Conservation (phyloP, 2,797 vertebrate genomes). For the Acropternis orthonyx region DNA sequence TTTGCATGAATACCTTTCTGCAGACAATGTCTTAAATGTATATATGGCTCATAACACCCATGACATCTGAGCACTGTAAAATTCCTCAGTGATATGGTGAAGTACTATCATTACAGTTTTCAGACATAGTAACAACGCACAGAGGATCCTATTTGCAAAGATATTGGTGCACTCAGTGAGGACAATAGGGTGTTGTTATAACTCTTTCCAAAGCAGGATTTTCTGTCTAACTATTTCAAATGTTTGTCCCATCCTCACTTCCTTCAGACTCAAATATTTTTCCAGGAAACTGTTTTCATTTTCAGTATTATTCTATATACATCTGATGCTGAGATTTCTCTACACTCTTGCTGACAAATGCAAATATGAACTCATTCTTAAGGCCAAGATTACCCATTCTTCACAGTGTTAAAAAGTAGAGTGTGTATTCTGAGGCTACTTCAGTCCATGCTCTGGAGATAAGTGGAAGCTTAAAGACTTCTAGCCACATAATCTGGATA, state of each 20-base stretch:
- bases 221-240: not conserved
- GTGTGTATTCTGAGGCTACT: not conserved
- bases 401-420: not conserved
- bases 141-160: not conserved
- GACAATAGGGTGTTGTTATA: not conserved
- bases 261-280: not conserved
- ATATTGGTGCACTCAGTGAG: not conserved
- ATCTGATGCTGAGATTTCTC: not conserved
- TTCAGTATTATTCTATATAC: not conserved
- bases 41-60: not conserved
- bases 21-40: not conserved
- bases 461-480: not conserved
- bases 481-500: not conserved
- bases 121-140: not conserved
- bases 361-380: not conserved
- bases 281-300: not conserved
- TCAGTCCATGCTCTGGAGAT: rapidly evolving
- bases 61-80: not conserved
- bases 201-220: not conserved
- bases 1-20: not conserved
- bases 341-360: not conserved
- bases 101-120: not conserved
- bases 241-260: not conserved
- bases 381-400: not conserved
- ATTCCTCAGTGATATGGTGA: not conserved